A percentile compares a stretch with the other conserved stretches of the same genome.
phyloP scores from a whole-genome alignment of 2,797 vertebrate genomes.

The Carcharodon carcharias region DNA sequence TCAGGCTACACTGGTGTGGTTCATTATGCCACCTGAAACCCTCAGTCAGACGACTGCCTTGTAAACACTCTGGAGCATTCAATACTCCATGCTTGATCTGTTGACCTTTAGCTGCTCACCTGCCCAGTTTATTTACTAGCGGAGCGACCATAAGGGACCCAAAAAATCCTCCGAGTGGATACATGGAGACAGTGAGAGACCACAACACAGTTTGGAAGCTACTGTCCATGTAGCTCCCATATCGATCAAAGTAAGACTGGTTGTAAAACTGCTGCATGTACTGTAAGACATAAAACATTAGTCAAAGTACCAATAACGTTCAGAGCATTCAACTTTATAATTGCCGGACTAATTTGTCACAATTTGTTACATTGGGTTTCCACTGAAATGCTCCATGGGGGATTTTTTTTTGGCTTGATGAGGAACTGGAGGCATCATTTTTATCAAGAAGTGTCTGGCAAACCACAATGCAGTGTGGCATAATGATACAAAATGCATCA shows the following conservation, averaged over 20 bases:
- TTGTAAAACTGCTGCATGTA: conserved; percentile 81
- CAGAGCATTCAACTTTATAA: not conserved
- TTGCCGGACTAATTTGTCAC: not conserved
- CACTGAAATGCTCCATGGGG: not conserved
- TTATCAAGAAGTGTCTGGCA: not conserved
- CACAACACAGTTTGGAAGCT: conserved; percentile 67
- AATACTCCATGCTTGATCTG: not conserved
- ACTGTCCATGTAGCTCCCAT: conserved; percentile 41
- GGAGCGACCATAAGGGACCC: conserved; percentile 84
- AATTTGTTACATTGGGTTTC: not conserved
- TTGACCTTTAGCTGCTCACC: conserved; percentile 55
- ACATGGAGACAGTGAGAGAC: conserved; percentile 90
- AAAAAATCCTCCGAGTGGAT: conserved; percentile 79
- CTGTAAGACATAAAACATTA: conserved; percentile 54
- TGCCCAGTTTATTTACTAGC: conserved; percentile 75
- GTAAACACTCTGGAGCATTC: not conserved
- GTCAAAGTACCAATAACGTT: not conserved
- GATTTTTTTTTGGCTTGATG: not conserved
- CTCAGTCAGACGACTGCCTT: not conserved
- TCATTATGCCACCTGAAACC: not conserved
- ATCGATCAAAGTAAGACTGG: conserved; percentile 60
- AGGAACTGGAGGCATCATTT: not conserved
- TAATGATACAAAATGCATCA: not conserved
- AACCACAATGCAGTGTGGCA: not conserved
- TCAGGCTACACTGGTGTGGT: not conserved